Evolutionary conservation across 2,888 invertebrate species (phyloP), one percentile per base, ranked within the genome.

Genomic region (Diloba caeruleocephala): DNA sequence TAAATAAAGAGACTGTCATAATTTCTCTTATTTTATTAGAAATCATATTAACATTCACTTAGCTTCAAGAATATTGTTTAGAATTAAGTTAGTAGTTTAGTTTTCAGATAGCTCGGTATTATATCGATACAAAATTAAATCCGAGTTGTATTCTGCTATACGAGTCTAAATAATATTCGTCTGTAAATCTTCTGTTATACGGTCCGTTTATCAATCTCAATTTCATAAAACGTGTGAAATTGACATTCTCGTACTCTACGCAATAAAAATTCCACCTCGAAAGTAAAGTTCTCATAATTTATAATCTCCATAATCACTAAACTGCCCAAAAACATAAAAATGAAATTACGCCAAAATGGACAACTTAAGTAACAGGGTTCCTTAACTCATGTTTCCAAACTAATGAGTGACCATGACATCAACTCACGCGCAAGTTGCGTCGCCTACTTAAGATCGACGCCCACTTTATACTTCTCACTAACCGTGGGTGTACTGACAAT

Each of bases 401-500:
- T 82, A 79, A 81, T 81, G 81, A 84, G 81, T 85, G 86, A 68
- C 88, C 87, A 76, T 88, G 88, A 85, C 87, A 85, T 74, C 84
- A 82, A 79, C 86, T 82, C 86, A 77, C 78, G 79, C 84, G 81
- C 83, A 81, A 78, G 48, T 78, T 79, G 77, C 61, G 66, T 84
- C 83, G 84, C 83, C 85, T 82, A 82, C 71, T 73, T 59, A 59
- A 82, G 74, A 78, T 71, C 76, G 61, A 76, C 84, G 78, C 88
- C 85, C 82, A 85, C 85, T 71, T 80, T 71, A 76, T 83, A 80
- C 80, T 78, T 78, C 76, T 81, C 68, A 74, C 67, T 71, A 71
- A 67, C 76, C 74, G 91, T 91, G 85, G 91, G 91, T 83, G 90
- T 88, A 81, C 85, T 85, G 87, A 90, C 90, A 89, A 90, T 90